Conservation (phyloP, 2,888 invertebrate genomes). For the Sepioteuthis lessoniana region DNA sequence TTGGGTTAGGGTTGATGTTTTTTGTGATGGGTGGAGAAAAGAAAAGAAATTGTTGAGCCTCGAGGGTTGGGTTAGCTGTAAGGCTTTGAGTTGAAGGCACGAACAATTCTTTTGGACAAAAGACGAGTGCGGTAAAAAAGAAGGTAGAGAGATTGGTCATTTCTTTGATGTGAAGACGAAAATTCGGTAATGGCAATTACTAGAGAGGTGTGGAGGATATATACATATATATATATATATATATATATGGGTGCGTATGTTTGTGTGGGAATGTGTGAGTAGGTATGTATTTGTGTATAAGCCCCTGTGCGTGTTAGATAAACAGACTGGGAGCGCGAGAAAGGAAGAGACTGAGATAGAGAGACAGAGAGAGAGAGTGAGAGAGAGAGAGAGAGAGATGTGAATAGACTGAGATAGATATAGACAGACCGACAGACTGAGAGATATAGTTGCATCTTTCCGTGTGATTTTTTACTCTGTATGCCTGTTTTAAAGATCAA, state of each 20-base stretch:
- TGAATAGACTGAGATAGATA: too few species aligned
- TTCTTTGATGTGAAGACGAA: not conserved
- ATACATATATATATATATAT: not conserved
- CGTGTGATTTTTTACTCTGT: too few species aligned
- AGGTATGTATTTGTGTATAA: not conserved
- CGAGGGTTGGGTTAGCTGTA: not conserved
- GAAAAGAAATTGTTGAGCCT: not conserved
- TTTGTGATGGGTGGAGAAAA: not conserved
- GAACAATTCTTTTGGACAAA: conserved; percentile 33
- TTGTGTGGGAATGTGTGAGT: not conserved
- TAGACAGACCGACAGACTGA: too few species aligned
- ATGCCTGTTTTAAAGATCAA: too few species aligned
- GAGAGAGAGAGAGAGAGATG: too few species aligned
- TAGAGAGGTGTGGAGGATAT: not conserved
- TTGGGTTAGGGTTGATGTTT: not conserved
- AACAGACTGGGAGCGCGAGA: too few species aligned
- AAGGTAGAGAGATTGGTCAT: not conserved
- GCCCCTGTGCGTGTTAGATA: not conserved
- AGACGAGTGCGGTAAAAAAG: not conserved
- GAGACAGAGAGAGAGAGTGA: too few species aligned
- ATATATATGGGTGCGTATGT: not conserved
- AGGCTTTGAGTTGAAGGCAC: not conserved
- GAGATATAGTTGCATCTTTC: too few species aligned
- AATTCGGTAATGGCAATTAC: conserved; percentile 33
- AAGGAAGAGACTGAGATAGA: too few species aligned